These are phyloP conservation scores for Ephialtes manifestator DNA, from an alignment of 2,888 invertebrate species.

Conservation along the genomic window DNA sequence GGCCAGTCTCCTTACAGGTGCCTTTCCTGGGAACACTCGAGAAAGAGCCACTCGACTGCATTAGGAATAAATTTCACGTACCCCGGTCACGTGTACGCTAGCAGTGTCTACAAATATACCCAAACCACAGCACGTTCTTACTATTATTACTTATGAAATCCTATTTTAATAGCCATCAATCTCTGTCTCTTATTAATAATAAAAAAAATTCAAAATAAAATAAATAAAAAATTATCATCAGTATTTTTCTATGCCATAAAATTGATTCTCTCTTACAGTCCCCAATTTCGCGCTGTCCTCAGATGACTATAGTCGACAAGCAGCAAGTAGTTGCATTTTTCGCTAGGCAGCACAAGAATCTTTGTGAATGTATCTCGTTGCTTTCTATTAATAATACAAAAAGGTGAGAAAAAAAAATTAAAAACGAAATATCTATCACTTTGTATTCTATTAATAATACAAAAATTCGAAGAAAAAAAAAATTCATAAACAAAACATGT, in stretches of 20 bases:
- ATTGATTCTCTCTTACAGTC: neutral
- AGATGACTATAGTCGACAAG: neutral
- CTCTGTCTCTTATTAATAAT: neutral
- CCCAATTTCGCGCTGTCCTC: neutral
- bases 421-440: neutral
- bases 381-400: neutral
- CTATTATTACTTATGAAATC: constrained; percentile 31
- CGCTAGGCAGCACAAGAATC: neutral
- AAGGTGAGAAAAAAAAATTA: neutral
- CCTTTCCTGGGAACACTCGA: constrained; percentile 77
- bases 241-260: neutral
- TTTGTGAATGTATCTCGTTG: too few relatives aligned
- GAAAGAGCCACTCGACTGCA: constrained; percentile 72
- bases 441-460: too few relatives aligned
- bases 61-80: constrained; percentile 73
- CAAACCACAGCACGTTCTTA: neutral
- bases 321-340: neutral
- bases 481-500: too few relatives aligned
- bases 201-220: neutral
- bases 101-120: constrained; percentile 18
- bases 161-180: neutral
- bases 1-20: constrained; percentile 80
- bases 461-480: neutral
- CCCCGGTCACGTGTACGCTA: constrained; percentile 23
- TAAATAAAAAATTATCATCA: neutral